Percentiles rank a stretch among this genome's conserved stretches.
Evolutionary conservation across 2,797 vertebrate genomes (phyloP).

Genomic region (Mus spretus): DNA sequence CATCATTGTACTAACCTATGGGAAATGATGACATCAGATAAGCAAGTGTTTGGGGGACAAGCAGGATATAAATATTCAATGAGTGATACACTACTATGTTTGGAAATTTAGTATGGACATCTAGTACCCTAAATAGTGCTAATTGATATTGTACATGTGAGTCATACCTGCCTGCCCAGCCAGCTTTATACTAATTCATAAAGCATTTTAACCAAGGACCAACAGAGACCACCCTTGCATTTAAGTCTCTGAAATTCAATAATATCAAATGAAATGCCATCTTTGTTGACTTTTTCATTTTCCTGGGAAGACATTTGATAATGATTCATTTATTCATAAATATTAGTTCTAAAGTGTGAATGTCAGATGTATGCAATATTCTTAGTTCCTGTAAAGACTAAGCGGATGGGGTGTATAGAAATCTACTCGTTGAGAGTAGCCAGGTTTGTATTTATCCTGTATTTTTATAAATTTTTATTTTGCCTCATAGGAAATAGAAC

Average conservation of each 20-base stretch:
- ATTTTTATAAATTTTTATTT: slow-evolving; percentile 31
- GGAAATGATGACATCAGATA: slow-evolving; percentile 20
- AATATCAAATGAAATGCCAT: background rate
- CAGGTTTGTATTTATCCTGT: background rate
- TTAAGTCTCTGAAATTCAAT: slow-evolving; percentile 57
- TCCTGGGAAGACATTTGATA: slow-evolving; percentile 24
- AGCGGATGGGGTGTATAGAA: background rate
- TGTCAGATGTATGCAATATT: background rate
- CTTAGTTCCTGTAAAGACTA: background rate
- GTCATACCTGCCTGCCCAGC: slow-evolving; percentile 29
- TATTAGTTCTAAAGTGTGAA: slow-evolving; percentile 38
- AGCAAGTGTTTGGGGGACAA: background rate
- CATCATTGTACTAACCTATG: background rate
- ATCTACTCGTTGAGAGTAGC: background rate
- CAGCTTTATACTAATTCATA: slow-evolving; percentile 39
- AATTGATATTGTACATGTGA: slow-evolving; percentile 17
- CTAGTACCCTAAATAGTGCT: slow-evolving; percentile 22
- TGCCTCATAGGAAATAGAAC: background rate
- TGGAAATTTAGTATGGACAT: slow-evolving; percentile 28
- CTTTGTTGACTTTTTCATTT: background rate
- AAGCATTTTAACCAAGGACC: background rate
- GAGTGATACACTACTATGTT: background rate
- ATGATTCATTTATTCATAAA: slow-evolving; percentile 22
- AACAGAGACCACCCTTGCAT: background rate
- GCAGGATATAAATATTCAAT: slow-evolving; percentile 1